Evolutionary conservation across 1,140 invertebrate genomes (phyloP).

Genomic region (Copidosoma floridanum): DNA sequence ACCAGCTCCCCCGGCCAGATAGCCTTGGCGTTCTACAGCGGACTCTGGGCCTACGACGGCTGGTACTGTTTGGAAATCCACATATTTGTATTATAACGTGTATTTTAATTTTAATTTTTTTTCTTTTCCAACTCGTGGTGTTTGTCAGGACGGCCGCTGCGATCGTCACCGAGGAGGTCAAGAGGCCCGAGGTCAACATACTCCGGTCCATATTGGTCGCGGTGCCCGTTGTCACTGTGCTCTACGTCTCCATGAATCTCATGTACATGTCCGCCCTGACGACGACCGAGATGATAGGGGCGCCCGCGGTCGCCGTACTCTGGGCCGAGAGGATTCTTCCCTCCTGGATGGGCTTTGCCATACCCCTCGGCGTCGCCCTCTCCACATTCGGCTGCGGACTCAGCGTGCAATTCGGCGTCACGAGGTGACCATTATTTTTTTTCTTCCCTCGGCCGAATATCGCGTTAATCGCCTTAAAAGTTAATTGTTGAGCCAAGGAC

Average conservation of each 20-base stretch:
- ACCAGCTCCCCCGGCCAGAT: slow-evolving; percentile 64
- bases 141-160: slow-evolving; percentile 88
- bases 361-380: slow-evolving; percentile 72
- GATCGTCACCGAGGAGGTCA: slow-evolving; percentile 89
- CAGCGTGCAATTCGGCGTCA: slow-evolving; percentile 73
- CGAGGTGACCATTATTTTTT: slow-evolving; percentile 35
- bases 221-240: slow-evolving; percentile 79
- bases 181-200: slow-evolving; percentile 80
- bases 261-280: slow-evolving; percentile 88
- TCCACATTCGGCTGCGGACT: slow-evolving; percentile 75
- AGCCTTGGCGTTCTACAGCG: slow-evolving; percentile 89
- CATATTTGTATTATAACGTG: too few relatives aligned
- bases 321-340: slow-evolving; percentile 66
- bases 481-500: too few relatives aligned
- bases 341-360: slow-evolving; percentile 60
- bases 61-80: too few relatives aligned
- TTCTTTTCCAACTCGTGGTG: too few relatives aligned
- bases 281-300: slow-evolving; percentile 73
- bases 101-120: too few relatives aligned
- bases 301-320: slow-evolving; percentile 82
- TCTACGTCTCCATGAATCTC: slow-evolving; percentile 90
- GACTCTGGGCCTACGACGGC: slow-evolving; percentile 94
- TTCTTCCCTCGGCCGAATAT: neutral
- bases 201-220: slow-evolving; percentile 86
- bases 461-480: too few relatives aligned